These are phyloP conservation scores for Lymantria monacha DNA, from an alignment of 2,888 invertebrate species.

Conservation along the genomic window DNA sequence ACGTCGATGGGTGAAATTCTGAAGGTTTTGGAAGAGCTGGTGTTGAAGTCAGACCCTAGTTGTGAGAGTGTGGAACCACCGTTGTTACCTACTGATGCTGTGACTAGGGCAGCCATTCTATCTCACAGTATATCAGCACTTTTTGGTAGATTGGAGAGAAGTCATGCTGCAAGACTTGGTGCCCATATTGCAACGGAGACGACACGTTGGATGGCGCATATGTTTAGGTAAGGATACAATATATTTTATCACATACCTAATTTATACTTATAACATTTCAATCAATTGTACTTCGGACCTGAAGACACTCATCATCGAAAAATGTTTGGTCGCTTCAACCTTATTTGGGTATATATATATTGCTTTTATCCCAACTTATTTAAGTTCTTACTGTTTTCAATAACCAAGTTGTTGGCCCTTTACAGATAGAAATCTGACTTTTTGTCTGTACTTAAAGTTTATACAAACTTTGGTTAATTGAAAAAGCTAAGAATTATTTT, in stretches of 20 bases:
- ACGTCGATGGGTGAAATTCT: constrained; percentile 84
- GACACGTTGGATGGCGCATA: constrained; percentile 92
- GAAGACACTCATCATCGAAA: too few relatives aligned
- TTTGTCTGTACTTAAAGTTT: too few relatives aligned
- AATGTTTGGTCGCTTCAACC: too few relatives aligned
- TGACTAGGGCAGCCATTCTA: constrained; percentile 84
- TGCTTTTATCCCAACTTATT: too few relatives aligned
- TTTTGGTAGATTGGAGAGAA: constrained; percentile 90
- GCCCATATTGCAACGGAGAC: constrained; percentile 92
- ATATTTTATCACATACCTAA: neutral
- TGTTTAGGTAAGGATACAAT: constrained; percentile 86
- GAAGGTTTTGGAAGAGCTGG: constrained; percentile 81
- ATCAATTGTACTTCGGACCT: too few relatives aligned
- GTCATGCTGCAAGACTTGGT: constrained; percentile 90
- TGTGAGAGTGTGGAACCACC: constrained; percentile 84
- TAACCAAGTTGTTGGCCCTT: too few relatives aligned
- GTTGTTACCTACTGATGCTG: constrained; percentile 84
- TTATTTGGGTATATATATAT: too few relatives aligned
- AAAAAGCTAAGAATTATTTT: too few relatives aligned
- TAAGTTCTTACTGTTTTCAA: too few relatives aligned
- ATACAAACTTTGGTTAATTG: too few relatives aligned
- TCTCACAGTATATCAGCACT: constrained; percentile 95
- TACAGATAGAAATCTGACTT: too few relatives aligned
- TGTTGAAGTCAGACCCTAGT: constrained; percentile 83
- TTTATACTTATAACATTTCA: neutral